Percentiles rank a stretch among this genome's conserved stretches.
Evolutionary conservation across 2,797 vertebrate species (phyloP).

Genomic region (Danio jaintianensis): DNA sequence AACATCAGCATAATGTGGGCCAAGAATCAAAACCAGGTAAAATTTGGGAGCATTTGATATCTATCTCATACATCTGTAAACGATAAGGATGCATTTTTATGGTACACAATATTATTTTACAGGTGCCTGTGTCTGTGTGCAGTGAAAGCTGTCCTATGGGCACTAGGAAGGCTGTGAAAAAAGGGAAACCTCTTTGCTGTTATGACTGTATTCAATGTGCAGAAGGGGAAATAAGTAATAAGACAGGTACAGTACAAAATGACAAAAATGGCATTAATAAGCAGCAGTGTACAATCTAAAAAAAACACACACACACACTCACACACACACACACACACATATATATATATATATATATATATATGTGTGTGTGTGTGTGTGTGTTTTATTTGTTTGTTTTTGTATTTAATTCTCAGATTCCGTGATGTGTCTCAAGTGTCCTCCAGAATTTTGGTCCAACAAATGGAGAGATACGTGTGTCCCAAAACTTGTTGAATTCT

Average conservation of each 20-base stretch:
- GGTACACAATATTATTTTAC: slow-evolving; percentile 1
- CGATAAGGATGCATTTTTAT: background rate
- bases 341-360: no score
- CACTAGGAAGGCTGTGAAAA: slow-evolving; percentile 57
- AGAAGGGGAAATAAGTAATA: slow-evolving; percentile 57
- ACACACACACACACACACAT: no score
- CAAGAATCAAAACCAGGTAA: slow-evolving; percentile 48
- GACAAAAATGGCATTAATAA: background rate
- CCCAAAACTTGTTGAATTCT: slow-evolving; percentile 73
- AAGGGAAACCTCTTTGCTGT: slow-evolving; percentile 56
- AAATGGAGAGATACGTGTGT: slow-evolving; percentile 68
- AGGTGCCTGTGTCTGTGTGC: slow-evolving; percentile 58
- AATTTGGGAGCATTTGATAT: background rate
- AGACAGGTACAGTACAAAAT: slow-evolving; percentile 21
- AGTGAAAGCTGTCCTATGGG: slow-evolving; percentile 36
- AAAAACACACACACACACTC: no score
- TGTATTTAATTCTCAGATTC: slow-evolving; percentile 48
- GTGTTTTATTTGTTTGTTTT: background rate
- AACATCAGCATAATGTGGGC: slow-evolving; percentile 56
- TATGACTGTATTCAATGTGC: slow-evolving; percentile 62
- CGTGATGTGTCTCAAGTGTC: slow-evolving; percentile 58
- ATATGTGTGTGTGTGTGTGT: no score
- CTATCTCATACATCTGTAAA: background rate
- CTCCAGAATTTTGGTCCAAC: slow-evolving; percentile 74
- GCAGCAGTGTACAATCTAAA: background rate